Evolutionary conservation across 1,140 invertebrate genomes (phyloP), one percentile per base, ranked within the genome.

Genomic region (Melitaea cinxia): DNA sequence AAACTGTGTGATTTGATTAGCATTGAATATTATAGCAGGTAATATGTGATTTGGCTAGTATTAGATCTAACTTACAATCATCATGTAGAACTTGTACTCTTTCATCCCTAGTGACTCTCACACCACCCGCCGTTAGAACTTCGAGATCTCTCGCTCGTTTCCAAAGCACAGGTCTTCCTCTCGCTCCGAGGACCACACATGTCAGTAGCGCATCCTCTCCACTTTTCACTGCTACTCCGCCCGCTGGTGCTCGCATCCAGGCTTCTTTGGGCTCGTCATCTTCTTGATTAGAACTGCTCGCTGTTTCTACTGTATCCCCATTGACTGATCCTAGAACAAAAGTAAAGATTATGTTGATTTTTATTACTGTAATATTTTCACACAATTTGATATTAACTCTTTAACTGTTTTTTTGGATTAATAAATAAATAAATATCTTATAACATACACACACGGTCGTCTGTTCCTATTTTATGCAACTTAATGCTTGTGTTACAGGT

Each of bases 161-260:
- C 92, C 95, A 93, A 4, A 96, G 92, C 4, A 95, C 94, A 26
- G 92, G 91, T 67, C 94, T 93, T 9, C 93, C 90, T 2, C 92
- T 93, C 9, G 94, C 93, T 37, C 95, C 93, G 21, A 94, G 91
- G 6, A 96, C 95, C 17, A 96, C 94, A 79, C 95, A 96, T 1
- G 95, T 96, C 14, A 96, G 89, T 10, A 96, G 85, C 7, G 94
- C 95, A 77, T 96, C 95, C 64, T 95, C 95, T 4, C 94, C 95
- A 77, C 95, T 94, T 55, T 74, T 83, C 2, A 85, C 82, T 0
- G 82, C 76, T 0, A 86, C 81, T 1, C 78, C 80, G 0, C 80
- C 79, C 0, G 70, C 74, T 1, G 85, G 83, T 4, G 84, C 76
- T 5, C 77, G 61, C 87, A 89, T 89, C 77, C 82, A 87, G 0